Evolutionary conservation across 2,113 vertebrate genomes (phyloP).

Genomic region (Cephalopholis sonnerati): DNA sequence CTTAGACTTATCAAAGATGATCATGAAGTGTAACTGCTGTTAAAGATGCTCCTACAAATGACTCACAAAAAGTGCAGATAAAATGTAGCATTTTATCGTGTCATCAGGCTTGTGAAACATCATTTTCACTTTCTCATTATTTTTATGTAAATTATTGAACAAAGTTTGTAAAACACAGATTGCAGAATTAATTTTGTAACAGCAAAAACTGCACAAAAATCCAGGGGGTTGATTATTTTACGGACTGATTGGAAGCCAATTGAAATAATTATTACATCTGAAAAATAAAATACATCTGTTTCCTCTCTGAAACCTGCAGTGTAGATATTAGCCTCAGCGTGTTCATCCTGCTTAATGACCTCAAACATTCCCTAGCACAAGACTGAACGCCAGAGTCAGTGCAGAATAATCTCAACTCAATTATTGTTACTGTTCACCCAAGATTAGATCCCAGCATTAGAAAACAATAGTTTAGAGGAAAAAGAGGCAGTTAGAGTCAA

Average conservation of each 20-base stretch:
- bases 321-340: not conserved
- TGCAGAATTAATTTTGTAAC: not conserved
- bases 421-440: not conserved
- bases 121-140: not conserved
- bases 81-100: not conserved
- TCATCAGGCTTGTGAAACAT: not conserved
- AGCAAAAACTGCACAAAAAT: not conserved
- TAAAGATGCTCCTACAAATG: not conserved
- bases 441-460: slow-evolving; percentile 5
- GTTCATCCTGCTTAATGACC: not conserved
- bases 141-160: not conserved
- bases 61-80: too few relatives aligned
- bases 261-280: not conserved
- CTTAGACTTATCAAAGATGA: not conserved
- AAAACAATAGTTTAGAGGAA: not conserved
- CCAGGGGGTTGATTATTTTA: not conserved
- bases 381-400: not conserved
- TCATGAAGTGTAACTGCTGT: not conserved
- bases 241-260: too few relatives aligned
- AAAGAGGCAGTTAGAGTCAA: not conserved
- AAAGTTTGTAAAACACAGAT: not conserved
- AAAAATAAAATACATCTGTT: not conserved
- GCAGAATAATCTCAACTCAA: not conserved
- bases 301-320: not conserved
- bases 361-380: not conserved